A percentile compares a stretch with the other conserved stretches of the same genome.
Evolutionary conservation across 1,140 invertebrate genomes (phyloP).

Genomic region (Paracyclopina nana): DNA sequence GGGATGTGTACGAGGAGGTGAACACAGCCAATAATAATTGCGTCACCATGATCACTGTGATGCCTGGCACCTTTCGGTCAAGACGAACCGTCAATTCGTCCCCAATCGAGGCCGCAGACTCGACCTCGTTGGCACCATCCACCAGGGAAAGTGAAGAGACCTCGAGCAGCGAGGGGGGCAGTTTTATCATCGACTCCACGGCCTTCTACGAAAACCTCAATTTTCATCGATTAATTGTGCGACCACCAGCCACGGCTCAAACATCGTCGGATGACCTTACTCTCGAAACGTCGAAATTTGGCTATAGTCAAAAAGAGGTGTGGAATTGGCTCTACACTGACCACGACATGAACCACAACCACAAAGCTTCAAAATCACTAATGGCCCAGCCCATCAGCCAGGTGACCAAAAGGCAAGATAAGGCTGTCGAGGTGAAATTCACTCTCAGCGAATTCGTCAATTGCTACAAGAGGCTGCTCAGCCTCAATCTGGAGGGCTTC

Average conservation of each 20-base stretch:
- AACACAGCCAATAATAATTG: background rate
- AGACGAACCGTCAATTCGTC: background rate
- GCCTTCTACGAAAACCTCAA: constrained; percentile 14
- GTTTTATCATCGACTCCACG: constrained; percentile 9
- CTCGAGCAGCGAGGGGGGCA: background rate
- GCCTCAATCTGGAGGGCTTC: constrained; percentile 12
- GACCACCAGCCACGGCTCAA: background rate
- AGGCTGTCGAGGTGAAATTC: constrained; percentile 4
- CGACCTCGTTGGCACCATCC: no score
- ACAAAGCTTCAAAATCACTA: background rate
- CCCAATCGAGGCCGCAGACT: no score
- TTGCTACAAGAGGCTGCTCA: background rate
- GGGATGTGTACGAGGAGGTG: constrained; percentile 1
- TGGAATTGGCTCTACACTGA: constrained; percentile 17
- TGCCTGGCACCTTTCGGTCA: no score
- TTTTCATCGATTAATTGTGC: constrained; percentile 5
- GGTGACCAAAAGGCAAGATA: background rate
- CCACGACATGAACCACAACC: background rate
- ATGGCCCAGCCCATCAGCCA: background rate
- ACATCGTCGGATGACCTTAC: background rate
- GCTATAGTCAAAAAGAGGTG: constrained; percentile 11
- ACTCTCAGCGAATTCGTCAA: constrained; percentile 7
- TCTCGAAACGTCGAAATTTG: constrained; percentile 8
- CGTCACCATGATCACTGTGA: constrained; percentile 9
- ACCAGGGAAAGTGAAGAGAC: constrained; percentile 2